Evolutionary conservation across 1,140 invertebrate genomes (phyloP).

Genomic region (Lepidostoma basale): DNA sequence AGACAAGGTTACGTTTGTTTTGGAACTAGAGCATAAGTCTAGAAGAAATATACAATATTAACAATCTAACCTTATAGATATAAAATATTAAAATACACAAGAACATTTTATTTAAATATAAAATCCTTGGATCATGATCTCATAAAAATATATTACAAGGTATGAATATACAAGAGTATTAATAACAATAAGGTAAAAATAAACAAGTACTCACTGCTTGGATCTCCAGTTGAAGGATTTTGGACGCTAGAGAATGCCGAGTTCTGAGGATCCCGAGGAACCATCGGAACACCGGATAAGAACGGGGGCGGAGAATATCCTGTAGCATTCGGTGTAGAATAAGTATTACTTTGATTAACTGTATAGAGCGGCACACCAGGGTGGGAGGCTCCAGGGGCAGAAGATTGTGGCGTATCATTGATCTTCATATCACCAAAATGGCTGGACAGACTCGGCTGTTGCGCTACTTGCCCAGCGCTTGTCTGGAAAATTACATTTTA

Average conservation of each 20-base stretch:
- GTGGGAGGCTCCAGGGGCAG: not conserved
- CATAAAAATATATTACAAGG: no score
- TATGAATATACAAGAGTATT: not conserved
- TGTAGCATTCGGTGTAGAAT: not conserved
- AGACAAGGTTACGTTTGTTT: no score
- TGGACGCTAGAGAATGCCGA: slow-evolving; percentile 23
- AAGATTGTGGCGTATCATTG: slow-evolving; percentile 4
- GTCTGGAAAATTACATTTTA: no score
- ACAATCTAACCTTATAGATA: no score
- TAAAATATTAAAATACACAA: no score
- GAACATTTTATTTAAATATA: no score
- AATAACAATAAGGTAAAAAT: not conserved
- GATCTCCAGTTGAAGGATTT: slow-evolving; percentile 50
- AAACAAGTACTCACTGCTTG: slow-evolving; percentile 36
- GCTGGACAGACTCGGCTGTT: slow-evolving; percentile 11
- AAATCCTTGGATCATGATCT: no score
- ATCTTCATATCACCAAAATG: slow-evolving; percentile 24
- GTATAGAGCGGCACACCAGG: slow-evolving; percentile 1
- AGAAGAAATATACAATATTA: no score
- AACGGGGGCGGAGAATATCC: slow-evolving; percentile 52
- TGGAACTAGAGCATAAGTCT: no score
- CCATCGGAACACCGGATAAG: slow-evolving; percentile 59
- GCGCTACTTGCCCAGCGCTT: not conserved
- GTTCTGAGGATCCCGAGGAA: slow-evolving; percentile 47
- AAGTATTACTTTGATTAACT: slow-evolving; percentile 5